Conservation (phyloP, 2,888 invertebrate genomes). For the Rhopalosiphum nymphaeae region DNA sequence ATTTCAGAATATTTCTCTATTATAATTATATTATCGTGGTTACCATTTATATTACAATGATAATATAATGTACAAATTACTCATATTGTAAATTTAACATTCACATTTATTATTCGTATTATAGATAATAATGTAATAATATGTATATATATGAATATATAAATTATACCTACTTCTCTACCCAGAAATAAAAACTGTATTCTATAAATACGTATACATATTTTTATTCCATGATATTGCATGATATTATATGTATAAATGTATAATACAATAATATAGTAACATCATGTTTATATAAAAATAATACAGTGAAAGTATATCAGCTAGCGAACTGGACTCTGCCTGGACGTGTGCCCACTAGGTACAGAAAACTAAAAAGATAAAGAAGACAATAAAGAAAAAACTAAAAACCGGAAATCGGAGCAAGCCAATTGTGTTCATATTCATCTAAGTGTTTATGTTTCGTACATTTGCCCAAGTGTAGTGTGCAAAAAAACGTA, state of each 20-base stretch:
- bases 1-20: neutral
- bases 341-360: slow-evolving; percentile 58
- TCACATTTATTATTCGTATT: neutral
- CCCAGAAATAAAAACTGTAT: neutral
- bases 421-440: neutral
- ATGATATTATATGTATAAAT: neutral
- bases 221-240: neutral
- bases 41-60: neutral
- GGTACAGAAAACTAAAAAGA: slow-evolving; percentile 13
- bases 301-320: slow-evolving; percentile 47
- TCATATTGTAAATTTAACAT: neutral
- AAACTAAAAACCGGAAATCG: slow-evolving; percentile 57
- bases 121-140: neutral
- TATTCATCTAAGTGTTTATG: neutral
- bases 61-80: neutral
- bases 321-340: slow-evolving; percentile 1
- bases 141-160: neutral
- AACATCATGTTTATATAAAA: neutral
- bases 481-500: neutral
- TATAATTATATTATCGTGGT: neutral
- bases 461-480: neutral
- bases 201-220: neutral
- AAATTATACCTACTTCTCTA: neutral
- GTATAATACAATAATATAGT: neutral
- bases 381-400: neutral